Evolutionary conservation across 35 echinoderm and acorn worm species (phyloP).

Genomic region (Ptychodera flava): DNA sequence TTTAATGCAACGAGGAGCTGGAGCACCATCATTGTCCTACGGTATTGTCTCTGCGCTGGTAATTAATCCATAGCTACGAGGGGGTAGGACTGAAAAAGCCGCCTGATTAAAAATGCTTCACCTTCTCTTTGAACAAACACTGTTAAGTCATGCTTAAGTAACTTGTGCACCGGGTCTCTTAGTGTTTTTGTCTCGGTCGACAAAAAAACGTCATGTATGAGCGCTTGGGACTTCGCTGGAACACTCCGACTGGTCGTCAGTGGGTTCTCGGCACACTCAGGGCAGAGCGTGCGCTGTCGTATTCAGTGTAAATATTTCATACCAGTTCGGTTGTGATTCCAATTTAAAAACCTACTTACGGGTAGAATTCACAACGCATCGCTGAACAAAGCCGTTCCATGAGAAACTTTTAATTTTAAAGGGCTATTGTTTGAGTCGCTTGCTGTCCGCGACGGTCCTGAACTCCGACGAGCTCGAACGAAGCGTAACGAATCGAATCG

Average conservation of each 20-base stretch:
- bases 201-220: not conserved
- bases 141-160: not conserved
- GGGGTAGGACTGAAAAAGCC: not conserved
- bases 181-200: not conserved
- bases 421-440: not conserved
- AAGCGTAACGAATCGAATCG: not conserved
- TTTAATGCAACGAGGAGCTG: too few species aligned
- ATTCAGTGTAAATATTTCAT: not conserved
- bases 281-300: not conserved
- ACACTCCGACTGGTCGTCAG: not conserved
- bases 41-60: not conserved
- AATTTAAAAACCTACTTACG: conserved; percentile 2
- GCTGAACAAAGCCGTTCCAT: not conserved
- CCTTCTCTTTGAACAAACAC: not conserved
- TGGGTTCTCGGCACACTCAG: not conserved
- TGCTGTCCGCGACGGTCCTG: not conserved
- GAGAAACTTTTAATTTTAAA: not conserved
- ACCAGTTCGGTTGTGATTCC: not conserved
- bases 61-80: not conserved
- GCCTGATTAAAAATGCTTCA: not conserved
- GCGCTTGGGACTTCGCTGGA: not conserved
- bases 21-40: too few species aligned
- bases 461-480: not conserved
- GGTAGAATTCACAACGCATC: not conserved
- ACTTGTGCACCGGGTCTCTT: not conserved